Base-by-base conservation (phyloP, 1,140 invertebrate genomes). In the Heliconius congener region DNA sequence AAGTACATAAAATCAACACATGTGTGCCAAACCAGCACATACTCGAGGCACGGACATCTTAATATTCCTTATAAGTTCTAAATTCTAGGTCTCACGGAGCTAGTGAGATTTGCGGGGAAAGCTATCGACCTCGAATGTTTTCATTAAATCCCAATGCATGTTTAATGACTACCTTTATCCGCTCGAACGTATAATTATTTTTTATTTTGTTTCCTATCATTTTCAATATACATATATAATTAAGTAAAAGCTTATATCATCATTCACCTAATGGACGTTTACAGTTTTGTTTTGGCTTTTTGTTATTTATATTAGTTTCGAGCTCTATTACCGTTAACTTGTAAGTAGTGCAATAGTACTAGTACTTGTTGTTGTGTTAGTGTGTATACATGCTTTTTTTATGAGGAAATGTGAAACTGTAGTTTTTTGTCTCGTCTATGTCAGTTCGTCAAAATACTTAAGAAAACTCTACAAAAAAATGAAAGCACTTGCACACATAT, bases 61-160 rank as follows among this genome's bases (percentile, higher is more conserved):
- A 84, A 85, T 82, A 84, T 82, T 84, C 81, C 81, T 79, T 82
- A 77, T 82, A 86, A 78, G 84, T 84, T 83, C 77, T 80, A 83
- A 74, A 83, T 82, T 83, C 77, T 81, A 81, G 82, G 84, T 82
- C 84, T 79, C 76, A 81, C 79, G 80, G 72, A 78, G 76, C 50
- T n/a, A 37, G 81, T 57, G 81, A 85, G 80, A 81, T 82, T 83
- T 81, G 78, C 71, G 76, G 83, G 77, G 83, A 85, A 84, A 82
- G 84, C 80, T 70, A 72, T 81, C 79, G 72, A 84, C 79, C 79
- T 82, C 81, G 27, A 60, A 80, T 70, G 79, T 80, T 80, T 80
- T 82, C 78, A 80, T 82, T 80, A 78, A 74, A 76, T 66, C 76
- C 77, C 81, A 60, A 82, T 82, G 76, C 81, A 80, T 80, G 73